Conservation (phyloP, 92 coral and sea anemone species). For the Zoanthus gigantus region DNA sequence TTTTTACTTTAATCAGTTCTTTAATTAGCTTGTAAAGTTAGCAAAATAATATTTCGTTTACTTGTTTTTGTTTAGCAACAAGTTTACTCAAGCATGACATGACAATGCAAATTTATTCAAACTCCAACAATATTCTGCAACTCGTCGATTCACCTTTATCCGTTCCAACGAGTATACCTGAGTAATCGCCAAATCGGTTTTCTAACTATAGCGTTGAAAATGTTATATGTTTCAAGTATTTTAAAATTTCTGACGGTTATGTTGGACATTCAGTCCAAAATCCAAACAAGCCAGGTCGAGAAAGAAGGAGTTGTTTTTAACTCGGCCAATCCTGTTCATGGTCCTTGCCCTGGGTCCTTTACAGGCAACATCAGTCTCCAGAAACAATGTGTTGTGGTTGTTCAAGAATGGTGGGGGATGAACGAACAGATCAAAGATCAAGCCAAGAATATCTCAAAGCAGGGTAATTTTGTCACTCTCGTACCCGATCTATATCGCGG, state of each 20-base stretch:
- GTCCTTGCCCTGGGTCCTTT: constrained; percentile 91
- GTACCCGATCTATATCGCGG: constrained; percentile 97
- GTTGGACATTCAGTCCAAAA: constrained; percentile 71
- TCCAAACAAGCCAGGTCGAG: constrained; percentile 69
- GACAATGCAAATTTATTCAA: constrained; percentile 11
- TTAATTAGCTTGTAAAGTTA: too few relatives aligned
- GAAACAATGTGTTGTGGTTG: constrained; percentile 79
- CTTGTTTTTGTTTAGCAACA: background rate
- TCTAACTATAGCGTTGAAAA: constrained; percentile 23
- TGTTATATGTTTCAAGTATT: constrained; percentile 67
- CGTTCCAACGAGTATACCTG: too few relatives aligned
- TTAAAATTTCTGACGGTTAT: constrained; percentile 65
- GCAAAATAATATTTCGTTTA: too few relatives aligned
- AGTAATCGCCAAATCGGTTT: too few relatives aligned
- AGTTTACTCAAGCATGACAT: constrained; percentile 11
- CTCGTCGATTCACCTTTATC: too few relatives aligned
- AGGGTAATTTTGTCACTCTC: constrained; percentile 83
- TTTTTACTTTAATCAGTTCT: too few relatives aligned
- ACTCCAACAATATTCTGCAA: too few relatives aligned
- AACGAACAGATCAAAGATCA: constrained; percentile 95
- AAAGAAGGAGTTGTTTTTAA: constrained; percentile 74
- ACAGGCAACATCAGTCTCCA: constrained; percentile 71
- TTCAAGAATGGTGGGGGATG: constrained; percentile 99
- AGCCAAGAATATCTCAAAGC: constrained; percentile 78
- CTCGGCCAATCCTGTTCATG: constrained; percentile 69